phyloP scores from a whole-genome alignment of 53 echinoderm and acorn worm species.

The Zoroaster sp. region DNA sequence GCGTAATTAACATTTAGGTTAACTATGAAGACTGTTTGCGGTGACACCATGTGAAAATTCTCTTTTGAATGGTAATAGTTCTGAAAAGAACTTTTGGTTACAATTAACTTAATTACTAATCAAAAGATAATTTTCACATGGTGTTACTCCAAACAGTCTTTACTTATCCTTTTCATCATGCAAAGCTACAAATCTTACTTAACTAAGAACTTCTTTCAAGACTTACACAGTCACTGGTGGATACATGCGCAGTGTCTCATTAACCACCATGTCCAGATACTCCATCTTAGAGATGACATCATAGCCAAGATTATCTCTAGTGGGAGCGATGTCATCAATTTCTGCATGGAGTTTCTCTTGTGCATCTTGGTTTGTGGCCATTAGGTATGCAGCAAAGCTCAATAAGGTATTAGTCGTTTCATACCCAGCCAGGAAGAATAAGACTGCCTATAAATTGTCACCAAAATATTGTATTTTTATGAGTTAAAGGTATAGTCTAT shows the following conservation, averaged over 20 bases:
- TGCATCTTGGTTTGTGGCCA: constrained; percentile 66
- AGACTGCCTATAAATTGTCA: constrained; percentile 44
- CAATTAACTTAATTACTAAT: too few species aligned
- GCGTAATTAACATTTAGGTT: too few species aligned
- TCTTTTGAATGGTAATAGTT: too few species aligned
- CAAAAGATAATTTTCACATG: too few species aligned
- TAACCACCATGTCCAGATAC: constrained; percentile 71
- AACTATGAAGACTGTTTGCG: too few species aligned
- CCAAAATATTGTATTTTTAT: background rate
- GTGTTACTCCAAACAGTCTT: too few species aligned
- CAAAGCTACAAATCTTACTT: too few species aligned
- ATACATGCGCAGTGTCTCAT: constrained; percentile 72
- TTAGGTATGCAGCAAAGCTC: constrained; percentile 57
- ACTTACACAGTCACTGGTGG: constrained; percentile 70
- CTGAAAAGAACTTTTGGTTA: too few species aligned
- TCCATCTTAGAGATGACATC: constrained; percentile 68
- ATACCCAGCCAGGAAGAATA: constrained; percentile 82
- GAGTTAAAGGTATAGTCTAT: background rate
- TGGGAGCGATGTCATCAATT: constrained; percentile 57
- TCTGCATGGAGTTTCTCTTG: constrained; percentile 74
- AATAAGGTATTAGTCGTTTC: constrained; percentile 73
- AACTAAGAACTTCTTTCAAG: too few species aligned
- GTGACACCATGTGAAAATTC: too few species aligned
- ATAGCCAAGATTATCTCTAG: constrained; percentile 63
- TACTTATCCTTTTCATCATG: too few species aligned